A percentile compares a stretch with the other conserved stretches of the same genome.
Evolutionary conservation across 2,888 invertebrate species (phyloP).

Genomic region (Diaperis boleti): DNA sequence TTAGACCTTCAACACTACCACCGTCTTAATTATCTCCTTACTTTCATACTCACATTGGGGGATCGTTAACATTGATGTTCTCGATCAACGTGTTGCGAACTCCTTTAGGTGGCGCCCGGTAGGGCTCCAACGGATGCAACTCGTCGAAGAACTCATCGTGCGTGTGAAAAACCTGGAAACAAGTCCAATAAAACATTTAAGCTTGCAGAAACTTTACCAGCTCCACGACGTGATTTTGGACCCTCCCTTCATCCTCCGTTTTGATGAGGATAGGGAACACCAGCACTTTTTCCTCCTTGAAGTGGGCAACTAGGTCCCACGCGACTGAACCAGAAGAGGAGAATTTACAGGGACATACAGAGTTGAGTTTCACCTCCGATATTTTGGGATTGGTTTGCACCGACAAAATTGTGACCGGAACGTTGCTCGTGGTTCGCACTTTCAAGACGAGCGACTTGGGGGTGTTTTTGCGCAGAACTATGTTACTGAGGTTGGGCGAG

Average conservation of each 20-base stretch:
- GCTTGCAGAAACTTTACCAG: constrained; percentile 1
- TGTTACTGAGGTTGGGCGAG: not conserved
- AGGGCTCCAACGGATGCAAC: constrained; percentile 45
- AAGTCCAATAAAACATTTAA: not conserved
- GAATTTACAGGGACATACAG: not conserved
- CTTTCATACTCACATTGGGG: constrained; percentile 6
- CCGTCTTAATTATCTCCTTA: too few relatives aligned
- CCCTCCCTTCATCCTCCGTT: not conserved
- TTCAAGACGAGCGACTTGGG: not conserved
- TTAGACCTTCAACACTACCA: too few relatives aligned
- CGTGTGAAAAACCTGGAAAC: constrained; percentile 45
- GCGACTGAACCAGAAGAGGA: not conserved
- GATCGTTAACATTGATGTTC: constrained; percentile 43
- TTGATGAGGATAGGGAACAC: constrained; percentile 19
- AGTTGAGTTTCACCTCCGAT: not conserved
- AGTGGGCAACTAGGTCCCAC: not conserved
- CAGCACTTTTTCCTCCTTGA: not conserved
- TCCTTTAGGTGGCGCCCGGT: constrained; percentile 20
- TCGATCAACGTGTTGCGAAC: constrained; percentile 25
- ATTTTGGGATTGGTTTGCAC: not conserved
- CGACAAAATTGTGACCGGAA: not conserved
- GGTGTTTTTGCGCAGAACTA: constrained; percentile 16
- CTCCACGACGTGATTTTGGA: not conserved
- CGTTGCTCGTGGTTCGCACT: not conserved
- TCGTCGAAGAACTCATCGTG: constrained; percentile 47